Evolutionary conservation across 92 coral and sea anemone species (phyloP).

Genomic region (Nematostella vectensis): DNA sequence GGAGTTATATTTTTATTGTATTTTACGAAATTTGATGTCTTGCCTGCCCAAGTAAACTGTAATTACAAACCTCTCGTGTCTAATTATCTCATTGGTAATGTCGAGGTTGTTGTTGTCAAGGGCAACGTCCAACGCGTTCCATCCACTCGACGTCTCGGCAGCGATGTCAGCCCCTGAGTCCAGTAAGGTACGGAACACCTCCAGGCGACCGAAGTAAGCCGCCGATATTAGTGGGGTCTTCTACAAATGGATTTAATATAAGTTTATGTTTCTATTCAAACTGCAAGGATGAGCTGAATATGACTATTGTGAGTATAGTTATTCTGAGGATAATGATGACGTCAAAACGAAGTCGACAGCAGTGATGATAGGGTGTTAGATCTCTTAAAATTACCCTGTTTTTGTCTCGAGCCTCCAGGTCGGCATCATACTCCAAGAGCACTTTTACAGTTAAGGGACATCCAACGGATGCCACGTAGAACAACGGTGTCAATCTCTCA

Average conservation of each 20-base stretch:
- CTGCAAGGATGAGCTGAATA: neutral
- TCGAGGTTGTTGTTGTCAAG: conserved; percentile 5
- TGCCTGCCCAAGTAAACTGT: too few relatives aligned
- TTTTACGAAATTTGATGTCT: too few relatives aligned
- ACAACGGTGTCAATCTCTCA: conserved; percentile 38
- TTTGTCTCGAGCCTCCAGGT: conserved; percentile 42
- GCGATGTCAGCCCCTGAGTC: conserved; percentile 44
- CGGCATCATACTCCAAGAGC: conserved; percentile 54
- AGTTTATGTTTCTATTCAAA: neutral
- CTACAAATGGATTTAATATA: conserved; percentile 11
- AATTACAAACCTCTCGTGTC: conserved; percentile 42
- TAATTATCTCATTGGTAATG: conserved; percentile 22
- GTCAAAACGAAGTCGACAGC: too few relatives aligned
- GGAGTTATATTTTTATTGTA: too few relatives aligned
- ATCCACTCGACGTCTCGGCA: conserved; percentile 1
- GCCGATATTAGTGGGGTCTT: conserved; percentile 27
- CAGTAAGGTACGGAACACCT: conserved; percentile 27
- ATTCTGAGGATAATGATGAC: too few relatives aligned
- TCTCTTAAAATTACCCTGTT: conserved; percentile 33
- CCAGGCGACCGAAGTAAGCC: conserved; percentile 9
- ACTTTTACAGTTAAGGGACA: conserved; percentile 29
- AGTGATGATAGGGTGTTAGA: too few relatives aligned
- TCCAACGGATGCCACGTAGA: conserved; percentile 32
- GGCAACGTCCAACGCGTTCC: conserved; percentile 32
- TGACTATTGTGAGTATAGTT: neutral